phyloP scores from a whole-genome alignment of 2,888 invertebrate genomes.

The Boloria euphrosyne region DNA sequence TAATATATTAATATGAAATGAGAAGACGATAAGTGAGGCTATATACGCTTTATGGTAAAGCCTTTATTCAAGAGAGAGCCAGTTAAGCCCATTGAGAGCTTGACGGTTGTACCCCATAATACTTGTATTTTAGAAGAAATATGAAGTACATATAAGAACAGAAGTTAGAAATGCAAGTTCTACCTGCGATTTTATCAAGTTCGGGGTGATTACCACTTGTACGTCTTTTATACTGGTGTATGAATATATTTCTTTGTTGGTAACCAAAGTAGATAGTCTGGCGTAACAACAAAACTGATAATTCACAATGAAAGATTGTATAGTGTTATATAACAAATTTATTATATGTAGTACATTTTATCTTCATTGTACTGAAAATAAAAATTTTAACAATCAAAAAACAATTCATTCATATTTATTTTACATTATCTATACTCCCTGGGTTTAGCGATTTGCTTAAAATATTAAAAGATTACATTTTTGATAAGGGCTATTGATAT shows the following conservation, averaged over 20 bases:
- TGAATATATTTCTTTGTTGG: not conserved
- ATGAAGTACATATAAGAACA: no score
- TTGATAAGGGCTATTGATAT: constrained; percentile 10
- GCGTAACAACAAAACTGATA: not conserved
- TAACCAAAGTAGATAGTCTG: not conserved
- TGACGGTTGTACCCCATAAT: no score
- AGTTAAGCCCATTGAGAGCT: no score
- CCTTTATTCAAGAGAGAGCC: no score
- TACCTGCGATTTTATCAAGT: no score
- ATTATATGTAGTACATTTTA: constrained; percentile 28
- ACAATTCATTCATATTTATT: constrained; percentile 35
- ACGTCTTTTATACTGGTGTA: not conserved
- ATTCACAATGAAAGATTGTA: constrained; percentile 4
- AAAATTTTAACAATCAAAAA: constrained; percentile 26
- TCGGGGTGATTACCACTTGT: no score
- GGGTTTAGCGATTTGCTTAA: constrained; percentile 29
- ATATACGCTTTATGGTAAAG: no score
- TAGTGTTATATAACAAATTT: constrained; percentile 19
- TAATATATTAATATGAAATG: no score
- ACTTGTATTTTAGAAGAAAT: no score
- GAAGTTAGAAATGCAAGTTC: no score
- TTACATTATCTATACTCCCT: constrained; percentile 22
- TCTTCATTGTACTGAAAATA: constrained; percentile 16
- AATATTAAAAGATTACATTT: constrained; percentile 24
- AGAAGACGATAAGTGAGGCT: no score